A percentile compares a stretch with the other conserved stretches of the same genome.
These are phyloP conservation scores for Brienomyrus brachyistius DNA, from an alignment of 2,113 vertebrate genomes.

Conservation along the genomic window DNA sequence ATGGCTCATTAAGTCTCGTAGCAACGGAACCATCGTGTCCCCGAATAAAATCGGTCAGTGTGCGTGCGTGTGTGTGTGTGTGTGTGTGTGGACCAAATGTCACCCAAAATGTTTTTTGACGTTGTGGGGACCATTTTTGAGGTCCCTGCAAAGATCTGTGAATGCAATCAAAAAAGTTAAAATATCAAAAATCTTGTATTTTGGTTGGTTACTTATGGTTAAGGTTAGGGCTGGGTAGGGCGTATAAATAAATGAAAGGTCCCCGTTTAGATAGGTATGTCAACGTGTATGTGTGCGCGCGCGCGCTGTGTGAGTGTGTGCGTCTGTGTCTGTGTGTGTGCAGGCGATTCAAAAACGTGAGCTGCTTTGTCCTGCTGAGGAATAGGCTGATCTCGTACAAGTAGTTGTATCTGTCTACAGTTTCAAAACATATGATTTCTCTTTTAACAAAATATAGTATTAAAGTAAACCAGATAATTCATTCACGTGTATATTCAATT, in stretches of 20 bases:
- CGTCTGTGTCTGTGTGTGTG: neutral
- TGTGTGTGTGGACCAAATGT: neutral
- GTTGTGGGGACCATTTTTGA: too few relatives aligned
- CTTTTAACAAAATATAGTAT: neutral
- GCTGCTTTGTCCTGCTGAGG: neutral
- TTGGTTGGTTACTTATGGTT: too few relatives aligned
- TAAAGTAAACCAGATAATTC: neutral
- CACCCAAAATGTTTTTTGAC: too few relatives aligned
- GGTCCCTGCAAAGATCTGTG: too few relatives aligned
- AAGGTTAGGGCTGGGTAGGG: too few relatives aligned
- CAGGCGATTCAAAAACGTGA: neutral
- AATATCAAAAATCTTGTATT: too few relatives aligned
- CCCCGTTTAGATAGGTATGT: too few relatives aligned
- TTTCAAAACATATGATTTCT: neutral
- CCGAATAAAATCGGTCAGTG: conserved; percentile 2
- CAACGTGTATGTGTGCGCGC: neutral
- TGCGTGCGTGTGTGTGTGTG: neutral
- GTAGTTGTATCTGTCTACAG: neutral
- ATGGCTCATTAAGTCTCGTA: conserved; percentile 25
- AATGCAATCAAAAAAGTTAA: too few relatives aligned
- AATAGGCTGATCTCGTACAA: neutral
- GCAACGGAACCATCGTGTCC: conserved; percentile 33
- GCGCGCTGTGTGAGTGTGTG: neutral
- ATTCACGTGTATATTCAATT: neutral
- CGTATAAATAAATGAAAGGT: too few relatives aligned